These are phyloP conservation scores for Camponotus vicinus DNA, from an alignment of 1,140 invertebrate genomes.

Conservation along the genomic window DNA sequence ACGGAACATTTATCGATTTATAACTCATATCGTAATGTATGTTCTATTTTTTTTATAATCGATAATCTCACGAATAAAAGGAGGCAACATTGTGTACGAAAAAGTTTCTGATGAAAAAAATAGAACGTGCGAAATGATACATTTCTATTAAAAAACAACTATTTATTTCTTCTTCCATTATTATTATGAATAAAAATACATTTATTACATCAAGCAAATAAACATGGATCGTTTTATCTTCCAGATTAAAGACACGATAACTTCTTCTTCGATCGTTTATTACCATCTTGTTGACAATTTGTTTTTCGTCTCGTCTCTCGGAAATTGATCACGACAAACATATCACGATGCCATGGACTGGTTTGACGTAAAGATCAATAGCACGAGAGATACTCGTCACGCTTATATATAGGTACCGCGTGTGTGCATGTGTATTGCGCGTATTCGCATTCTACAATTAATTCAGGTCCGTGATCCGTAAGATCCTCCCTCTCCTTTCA, in stretches of 20 bases:
- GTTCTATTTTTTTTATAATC: neutral
- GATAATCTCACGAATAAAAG: neutral
- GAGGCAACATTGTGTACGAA: no score
- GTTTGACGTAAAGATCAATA: conserved; percentile 3
- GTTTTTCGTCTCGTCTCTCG: neutral
- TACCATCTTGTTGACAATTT: neutral
- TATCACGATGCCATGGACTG: neutral
- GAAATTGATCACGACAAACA: conserved; percentile 18
- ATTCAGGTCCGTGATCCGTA: conserved; percentile 26
- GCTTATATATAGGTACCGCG: no score
- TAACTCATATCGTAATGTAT: neutral
- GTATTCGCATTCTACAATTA: conserved; percentile 30
- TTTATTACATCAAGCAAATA: neutral
- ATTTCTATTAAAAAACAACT: neutral
- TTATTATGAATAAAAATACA: neutral
- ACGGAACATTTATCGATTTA: neutral
- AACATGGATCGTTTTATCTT: neutral
- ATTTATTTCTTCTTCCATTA: neutral
- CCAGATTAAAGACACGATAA: neutral
- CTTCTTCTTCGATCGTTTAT: conserved; percentile 12
- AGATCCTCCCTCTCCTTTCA: neutral
- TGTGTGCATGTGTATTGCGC: no score
- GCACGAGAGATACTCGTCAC: neutral
- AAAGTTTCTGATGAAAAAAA: neutral
- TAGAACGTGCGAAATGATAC: neutral